Conservation (phyloP, 2,113 vertebrate genomes). For the Peromyscus californicus region DNA sequence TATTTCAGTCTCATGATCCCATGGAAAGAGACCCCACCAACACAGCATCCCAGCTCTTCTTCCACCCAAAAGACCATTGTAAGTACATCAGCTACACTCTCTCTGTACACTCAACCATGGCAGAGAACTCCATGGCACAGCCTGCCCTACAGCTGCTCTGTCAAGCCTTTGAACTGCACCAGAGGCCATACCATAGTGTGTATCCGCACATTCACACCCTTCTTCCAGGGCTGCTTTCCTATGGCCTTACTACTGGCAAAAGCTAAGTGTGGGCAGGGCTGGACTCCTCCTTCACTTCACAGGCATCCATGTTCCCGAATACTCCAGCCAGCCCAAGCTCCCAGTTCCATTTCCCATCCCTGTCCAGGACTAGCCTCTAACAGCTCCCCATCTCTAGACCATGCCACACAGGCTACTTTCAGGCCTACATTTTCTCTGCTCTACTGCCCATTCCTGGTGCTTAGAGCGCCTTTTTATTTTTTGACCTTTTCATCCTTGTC, state of each 20-base stretch:
- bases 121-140: neutral
- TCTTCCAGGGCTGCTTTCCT: neutral
- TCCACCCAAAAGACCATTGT: neutral
- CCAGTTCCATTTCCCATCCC: rapidly evolving
- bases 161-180: neutral
- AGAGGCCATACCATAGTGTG: neutral
- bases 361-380: neutral
- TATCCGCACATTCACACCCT: too few species aligned
- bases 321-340: neutral
- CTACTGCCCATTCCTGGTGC: neutral
- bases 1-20: neutral
- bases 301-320: neutral
- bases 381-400: neutral
- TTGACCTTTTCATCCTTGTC: neutral
- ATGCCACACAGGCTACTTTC: neutral
- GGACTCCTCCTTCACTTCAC: neutral
- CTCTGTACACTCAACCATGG: too few species aligned
- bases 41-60: neutral
- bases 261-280: neutral
- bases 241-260: neutral
- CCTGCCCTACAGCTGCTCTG: neutral
- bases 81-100: neutral
- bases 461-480: neutral
- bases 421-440: neutral
- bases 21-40: neutral